These are phyloP conservation scores for Drosophila kepulauana DNA, from an alignment of 1,140 invertebrate species.

Conservation along the genomic window DNA sequence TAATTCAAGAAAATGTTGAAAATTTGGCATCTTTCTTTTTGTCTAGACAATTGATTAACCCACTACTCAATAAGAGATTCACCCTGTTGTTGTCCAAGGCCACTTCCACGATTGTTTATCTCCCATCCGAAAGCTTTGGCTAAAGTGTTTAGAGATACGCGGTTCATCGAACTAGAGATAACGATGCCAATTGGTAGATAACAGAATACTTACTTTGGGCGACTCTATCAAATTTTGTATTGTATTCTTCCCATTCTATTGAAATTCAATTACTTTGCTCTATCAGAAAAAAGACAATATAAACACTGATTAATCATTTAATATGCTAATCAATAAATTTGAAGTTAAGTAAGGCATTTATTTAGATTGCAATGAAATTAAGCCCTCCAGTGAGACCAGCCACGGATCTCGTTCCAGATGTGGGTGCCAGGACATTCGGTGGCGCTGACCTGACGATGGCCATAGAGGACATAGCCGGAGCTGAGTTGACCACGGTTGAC, in stretches of 20 bases:
- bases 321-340: constrained; percentile 1
- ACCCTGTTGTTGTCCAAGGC: background rate
- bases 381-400: constrained; percentile 87
- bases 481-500: constrained; percentile 87
- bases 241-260: background rate
- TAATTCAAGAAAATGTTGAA: too few relatives aligned
- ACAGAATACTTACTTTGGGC: background rate
- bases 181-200: background rate
- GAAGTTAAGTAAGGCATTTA: constrained; percentile 8
- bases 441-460: constrained; percentile 88
- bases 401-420: constrained; percentile 87
- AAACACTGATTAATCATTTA: background rate
- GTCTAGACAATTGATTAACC: too few relatives aligned
- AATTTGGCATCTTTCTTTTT: too few relatives aligned
- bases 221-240: background rate
- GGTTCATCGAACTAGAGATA: constrained; percentile 1
- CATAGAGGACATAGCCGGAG: constrained; percentile 88
- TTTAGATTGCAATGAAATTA: constrained; percentile 27
- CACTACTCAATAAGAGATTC: background rate
- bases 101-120: background rate
- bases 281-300: background rate
- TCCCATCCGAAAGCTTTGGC: background rate
- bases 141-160: background rate
- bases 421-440: constrained; percentile 90
- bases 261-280: background rate